A percentile compares a stretch with the other conserved stretches of the same genome.
These are phyloP conservation scores for Sebastes matsubarae DNA, from an alignment of 2,797 vertebrate species.

Conservation along the genomic window DNA sequence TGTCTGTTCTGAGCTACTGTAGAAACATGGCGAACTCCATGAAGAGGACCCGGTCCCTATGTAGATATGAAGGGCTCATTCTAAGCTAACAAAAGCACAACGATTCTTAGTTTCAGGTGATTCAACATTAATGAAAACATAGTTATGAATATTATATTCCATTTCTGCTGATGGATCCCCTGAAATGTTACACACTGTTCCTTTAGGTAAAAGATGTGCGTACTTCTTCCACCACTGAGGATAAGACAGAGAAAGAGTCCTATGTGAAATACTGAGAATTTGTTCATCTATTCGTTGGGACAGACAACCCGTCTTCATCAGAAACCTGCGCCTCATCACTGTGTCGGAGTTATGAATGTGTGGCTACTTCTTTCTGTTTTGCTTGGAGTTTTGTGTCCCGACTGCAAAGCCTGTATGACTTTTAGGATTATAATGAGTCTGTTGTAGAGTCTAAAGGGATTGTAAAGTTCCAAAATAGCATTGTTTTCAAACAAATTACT, in stretches of 20 bases:
- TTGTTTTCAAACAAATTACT: constrained; percentile 25
- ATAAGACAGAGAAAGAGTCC: background rate
- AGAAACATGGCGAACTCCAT: accelerated
- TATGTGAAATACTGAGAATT: background rate
- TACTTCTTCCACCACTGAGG: background rate
- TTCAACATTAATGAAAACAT: too few relatives aligned
- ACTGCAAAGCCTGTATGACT: constrained; percentile 26
- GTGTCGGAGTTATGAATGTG: background rate
- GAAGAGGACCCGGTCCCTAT: too few relatives aligned
- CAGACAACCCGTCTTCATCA: background rate
- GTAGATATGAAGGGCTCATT: too few relatives aligned
- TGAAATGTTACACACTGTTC: too few relatives aligned
- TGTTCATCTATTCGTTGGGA: background rate
- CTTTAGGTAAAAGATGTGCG: background rate
- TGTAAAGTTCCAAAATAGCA: constrained; percentile 23
- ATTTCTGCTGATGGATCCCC: too few relatives aligned
- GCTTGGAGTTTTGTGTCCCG: constrained; percentile 14
- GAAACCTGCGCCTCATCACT: background rate
- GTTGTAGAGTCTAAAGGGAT: constrained; percentile 16
- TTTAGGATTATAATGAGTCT: constrained; percentile 41
- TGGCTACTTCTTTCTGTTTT: constrained; percentile 21
- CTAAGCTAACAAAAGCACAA: too few relatives aligned
- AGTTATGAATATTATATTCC: too few relatives aligned
- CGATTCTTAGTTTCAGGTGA: too few relatives aligned
- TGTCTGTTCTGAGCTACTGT: too few relatives aligned